A percentile compares a stretch with the other conserved stretches of the same genome.
These are phyloP conservation scores for Collichthys lucidus DNA, from an alignment of 2,113 vertebrate genomes.

Conservation along the genomic window DNA sequence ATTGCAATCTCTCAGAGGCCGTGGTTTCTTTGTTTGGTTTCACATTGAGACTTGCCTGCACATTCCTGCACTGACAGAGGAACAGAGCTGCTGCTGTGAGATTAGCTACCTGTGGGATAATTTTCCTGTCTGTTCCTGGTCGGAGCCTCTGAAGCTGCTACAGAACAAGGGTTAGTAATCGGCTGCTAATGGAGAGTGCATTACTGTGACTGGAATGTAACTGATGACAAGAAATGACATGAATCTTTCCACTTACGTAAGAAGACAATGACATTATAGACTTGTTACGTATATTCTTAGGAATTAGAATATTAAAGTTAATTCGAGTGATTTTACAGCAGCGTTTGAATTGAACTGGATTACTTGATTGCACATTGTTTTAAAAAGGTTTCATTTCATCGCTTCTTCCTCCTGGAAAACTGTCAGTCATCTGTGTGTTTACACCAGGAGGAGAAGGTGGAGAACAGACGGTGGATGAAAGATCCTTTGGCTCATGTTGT, in stretches of 20 bases:
- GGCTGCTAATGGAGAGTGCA: background rate
- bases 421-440: background rate
- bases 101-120: slow-evolving; percentile 32
- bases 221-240: background rate
- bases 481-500: background rate
- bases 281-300: background rate
- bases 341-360: background rate
- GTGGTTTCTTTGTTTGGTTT: slow-evolving; percentile 34
- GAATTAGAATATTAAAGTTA: background rate
- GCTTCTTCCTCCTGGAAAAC: background rate
- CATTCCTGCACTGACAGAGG: slow-evolving; percentile 57
- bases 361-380: background rate
- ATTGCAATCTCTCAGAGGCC: slow-evolving; percentile 42
- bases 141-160: background rate
- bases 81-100: slow-evolving; percentile 45
- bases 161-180: background rate
- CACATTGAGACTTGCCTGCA: slow-evolving; percentile 50
- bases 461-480: background rate
- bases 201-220: slow-evolving; percentile 2
- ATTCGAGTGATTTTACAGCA: background rate
- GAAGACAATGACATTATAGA: background rate
- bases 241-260: background rate
- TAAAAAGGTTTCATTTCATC: background rate
- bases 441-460: background rate
- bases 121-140: background rate